These are phyloP conservation scores for Xylophagus ater DNA, from an alignment of 2,888 invertebrate genomes.

Conservation along the genomic window DNA sequence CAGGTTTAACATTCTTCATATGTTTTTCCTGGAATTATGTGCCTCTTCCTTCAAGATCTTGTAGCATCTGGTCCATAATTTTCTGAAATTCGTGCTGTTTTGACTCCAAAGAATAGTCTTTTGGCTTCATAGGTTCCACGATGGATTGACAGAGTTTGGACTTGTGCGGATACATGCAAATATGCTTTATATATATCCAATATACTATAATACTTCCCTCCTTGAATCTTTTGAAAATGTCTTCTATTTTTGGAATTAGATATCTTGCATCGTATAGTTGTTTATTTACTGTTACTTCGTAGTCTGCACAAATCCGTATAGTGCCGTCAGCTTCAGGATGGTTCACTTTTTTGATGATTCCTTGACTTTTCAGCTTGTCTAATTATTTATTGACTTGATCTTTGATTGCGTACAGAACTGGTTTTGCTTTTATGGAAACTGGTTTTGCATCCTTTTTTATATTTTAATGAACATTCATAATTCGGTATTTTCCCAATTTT, in stretches of 20 bases:
- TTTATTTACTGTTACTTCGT: slow-evolving; percentile 14
- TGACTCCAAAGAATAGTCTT: slow-evolving; percentile 12
- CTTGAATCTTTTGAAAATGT: slow-evolving; percentile 13
- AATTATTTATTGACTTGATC: too few relatives aligned
- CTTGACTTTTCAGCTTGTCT: too few relatives aligned
- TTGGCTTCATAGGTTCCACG: slow-evolving; percentile 11
- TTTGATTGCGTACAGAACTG: too few relatives aligned
- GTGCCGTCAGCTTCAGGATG: too few relatives aligned
- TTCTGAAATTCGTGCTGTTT: slow-evolving; percentile 16
- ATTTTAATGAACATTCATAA: too few relatives aligned
- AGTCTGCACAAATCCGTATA: too few relatives aligned
- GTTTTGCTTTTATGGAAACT: too few relatives aligned
- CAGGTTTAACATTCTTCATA: too few relatives aligned
- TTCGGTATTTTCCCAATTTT: too few relatives aligned
- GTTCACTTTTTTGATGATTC: too few relatives aligned
- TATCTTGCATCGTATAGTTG: slow-evolving; percentile 11
- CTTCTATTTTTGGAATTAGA: slow-evolving; percentile 12
- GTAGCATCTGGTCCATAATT: slow-evolving; percentile 17
- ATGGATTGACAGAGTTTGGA: slow-evolving; percentile 16
- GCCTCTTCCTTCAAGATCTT: slow-evolving; percentile 11
- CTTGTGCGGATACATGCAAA: slow-evolving; percentile 12
- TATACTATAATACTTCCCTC: slow-evolving; percentile 11
- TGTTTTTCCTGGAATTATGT: slow-evolving; percentile 13
- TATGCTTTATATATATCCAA: slow-evolving; percentile 16
- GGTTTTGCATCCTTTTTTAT: too few relatives aligned